These are phyloP conservation scores for Uria lomvia DNA, from an alignment of 2,113 vertebrate genomes.

Conservation along the genomic window DNA sequence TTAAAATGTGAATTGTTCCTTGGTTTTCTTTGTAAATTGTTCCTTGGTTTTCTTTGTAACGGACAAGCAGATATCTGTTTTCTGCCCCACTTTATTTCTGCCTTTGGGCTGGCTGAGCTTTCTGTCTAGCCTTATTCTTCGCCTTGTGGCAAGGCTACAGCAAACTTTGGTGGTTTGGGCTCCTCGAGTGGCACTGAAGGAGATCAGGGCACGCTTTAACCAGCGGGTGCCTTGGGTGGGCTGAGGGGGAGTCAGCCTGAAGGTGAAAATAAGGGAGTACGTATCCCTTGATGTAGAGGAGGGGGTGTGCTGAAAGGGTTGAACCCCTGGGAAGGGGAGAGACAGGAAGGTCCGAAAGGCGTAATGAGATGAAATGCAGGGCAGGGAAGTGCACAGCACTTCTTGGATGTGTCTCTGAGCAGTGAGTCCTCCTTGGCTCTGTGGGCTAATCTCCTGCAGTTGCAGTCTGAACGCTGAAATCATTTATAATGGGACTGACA, in stretches of 20 bases:
- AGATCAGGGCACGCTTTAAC: neutral
- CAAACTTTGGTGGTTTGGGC: neutral
- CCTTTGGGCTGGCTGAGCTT: neutral
- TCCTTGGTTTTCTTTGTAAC: neutral
- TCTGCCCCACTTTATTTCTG: neutral
- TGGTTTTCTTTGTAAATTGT: neutral
- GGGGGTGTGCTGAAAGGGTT: neutral
- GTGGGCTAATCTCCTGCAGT: neutral
- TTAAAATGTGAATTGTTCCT: constrained; percentile 8
- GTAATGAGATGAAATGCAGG: neutral
- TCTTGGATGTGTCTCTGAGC: neutral
- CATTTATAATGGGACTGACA: neutral
- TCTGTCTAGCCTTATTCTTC: neutral
- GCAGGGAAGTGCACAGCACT: neutral
- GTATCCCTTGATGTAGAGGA: neutral
- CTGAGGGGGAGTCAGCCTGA: neutral
- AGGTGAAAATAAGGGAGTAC: neutral
- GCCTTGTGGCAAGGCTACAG: neutral
- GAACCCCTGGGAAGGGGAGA: neutral
- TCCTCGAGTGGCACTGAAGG: neutral
- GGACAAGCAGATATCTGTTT: neutral
- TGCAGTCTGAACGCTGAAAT: neutral
- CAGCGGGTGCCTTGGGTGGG: neutral
- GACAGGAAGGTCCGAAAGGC: neutral
- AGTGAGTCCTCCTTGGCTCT: neutral